These are phyloP conservation scores for Saccostrea glomerata DNA, from an alignment of 1,140 invertebrate genomes.

Conservation along the genomic window DNA sequence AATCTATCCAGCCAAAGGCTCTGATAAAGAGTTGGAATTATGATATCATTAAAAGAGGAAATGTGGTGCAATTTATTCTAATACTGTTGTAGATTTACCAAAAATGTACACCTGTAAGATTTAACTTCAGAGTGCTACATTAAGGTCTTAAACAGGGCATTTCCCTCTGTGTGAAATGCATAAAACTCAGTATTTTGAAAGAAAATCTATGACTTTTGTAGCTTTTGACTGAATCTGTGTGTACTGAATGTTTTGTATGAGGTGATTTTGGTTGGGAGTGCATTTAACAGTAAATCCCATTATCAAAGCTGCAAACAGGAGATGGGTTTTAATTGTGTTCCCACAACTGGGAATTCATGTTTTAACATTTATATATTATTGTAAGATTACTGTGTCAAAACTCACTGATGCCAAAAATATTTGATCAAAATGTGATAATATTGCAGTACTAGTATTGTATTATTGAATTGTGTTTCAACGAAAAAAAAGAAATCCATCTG, in stretches of 20 bases:
- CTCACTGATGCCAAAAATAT: constrained; percentile 18
- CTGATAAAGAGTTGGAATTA: constrained; percentile 48
- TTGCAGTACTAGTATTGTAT: background rate
- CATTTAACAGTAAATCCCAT: background rate
- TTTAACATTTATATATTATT: background rate
- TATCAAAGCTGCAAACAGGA: background rate
- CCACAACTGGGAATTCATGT: background rate
- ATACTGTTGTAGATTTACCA: background rate
- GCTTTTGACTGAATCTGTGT: background rate
- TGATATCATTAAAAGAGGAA: constrained; percentile 30
- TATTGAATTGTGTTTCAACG: constrained; percentile 11
- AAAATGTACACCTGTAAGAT: constrained; percentile 3
- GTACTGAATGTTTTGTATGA: background rate
- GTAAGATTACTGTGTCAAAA: constrained; percentile 7
- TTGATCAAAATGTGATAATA: constrained; percentile 33
- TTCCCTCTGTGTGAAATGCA: constrained; percentile 19
- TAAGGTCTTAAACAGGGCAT: background rate
- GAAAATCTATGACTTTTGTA: background rate
- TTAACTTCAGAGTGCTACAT: constrained; percentile 23
- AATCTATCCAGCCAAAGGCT: constrained; percentile 37
- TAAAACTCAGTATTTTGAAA: background rate
- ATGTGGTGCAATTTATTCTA: constrained; percentile 24
- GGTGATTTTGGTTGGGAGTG: background rate
- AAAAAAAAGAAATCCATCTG: background rate
- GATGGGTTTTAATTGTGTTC: background rate